phyloP scores from a whole-genome alignment of 1,140 invertebrate species.

The Meloidogyne floridensis region DNA sequence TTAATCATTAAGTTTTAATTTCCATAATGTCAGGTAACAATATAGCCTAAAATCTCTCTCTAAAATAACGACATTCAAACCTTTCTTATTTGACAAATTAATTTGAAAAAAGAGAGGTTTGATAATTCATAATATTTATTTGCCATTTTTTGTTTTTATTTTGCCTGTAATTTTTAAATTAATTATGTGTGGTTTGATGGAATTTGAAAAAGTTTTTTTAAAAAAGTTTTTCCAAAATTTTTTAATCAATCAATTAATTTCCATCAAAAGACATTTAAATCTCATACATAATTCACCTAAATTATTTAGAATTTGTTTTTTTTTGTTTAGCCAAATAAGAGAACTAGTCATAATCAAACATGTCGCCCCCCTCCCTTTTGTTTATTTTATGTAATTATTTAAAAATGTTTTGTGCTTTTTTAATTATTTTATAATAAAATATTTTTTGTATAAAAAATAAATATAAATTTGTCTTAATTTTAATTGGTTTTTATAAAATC shows the following conservation, averaged over 20 bases:
- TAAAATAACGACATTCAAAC: too few relatives aligned
- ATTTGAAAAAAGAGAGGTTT: too few relatives aligned
- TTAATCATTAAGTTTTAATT: too few relatives aligned
- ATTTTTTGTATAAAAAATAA: background rate
- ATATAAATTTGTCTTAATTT: background rate
- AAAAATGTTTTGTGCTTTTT: background rate
- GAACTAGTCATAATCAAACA: background rate
- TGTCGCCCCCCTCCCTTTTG: background rate
- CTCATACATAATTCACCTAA: background rate
- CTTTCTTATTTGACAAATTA: too few relatives aligned
- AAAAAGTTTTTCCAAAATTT: background rate
- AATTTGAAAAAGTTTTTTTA: background rate
- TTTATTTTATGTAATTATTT: background rate
- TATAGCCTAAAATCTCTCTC: too few relatives aligned
- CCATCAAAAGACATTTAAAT: background rate
- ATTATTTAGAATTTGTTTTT: background rate
- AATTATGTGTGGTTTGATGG: background rate
- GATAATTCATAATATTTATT: too few relatives aligned
- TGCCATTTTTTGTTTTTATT: too few relatives aligned
- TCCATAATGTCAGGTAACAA: too few relatives aligned
- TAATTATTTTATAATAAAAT: background rate
- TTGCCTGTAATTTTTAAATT: slow-evolving; percentile 2
- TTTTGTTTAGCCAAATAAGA: background rate
- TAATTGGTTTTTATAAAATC: too few relatives aligned
- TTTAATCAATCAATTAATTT: background rate